These are phyloP conservation scores for Drosophila pseudoananassae DNA, from an alignment of 1,140 invertebrate species.

Conservation along the genomic window DNA sequence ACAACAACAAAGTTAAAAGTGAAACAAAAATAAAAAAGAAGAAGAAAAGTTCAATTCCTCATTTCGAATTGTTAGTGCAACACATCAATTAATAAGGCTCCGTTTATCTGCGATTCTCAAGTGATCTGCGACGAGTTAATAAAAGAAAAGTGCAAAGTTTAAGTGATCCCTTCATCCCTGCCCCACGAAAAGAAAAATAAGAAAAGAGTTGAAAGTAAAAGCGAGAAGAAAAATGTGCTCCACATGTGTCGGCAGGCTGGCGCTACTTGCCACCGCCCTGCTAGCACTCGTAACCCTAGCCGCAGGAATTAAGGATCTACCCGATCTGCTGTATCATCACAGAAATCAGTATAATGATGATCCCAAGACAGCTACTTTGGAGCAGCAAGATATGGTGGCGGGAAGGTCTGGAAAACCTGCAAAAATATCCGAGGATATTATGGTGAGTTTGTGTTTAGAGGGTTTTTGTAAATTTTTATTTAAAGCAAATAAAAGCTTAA, in stretches of 20 bases:
- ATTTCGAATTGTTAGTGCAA: slow-evolving; percentile 25
- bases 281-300: slow-evolving; percentile 1
- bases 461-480: too few species aligned
- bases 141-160: slow-evolving; percentile 30
- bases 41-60: slow-evolving; percentile 50
- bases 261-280: slow-evolving; percentile 15
- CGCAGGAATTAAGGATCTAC: slow-evolving; percentile 20
- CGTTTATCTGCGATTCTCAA: slow-evolving; percentile 11
- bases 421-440: slow-evolving; percentile 50
- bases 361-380: neutral
- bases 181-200: slow-evolving; percentile 1
- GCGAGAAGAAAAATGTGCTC: slow-evolving; percentile 57
- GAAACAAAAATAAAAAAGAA: slow-evolving; percentile 19
- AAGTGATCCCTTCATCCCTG: slow-evolving; percentile 6
- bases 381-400: slow-evolving; percentile 14
- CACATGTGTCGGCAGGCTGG: slow-evolving; percentile 46
- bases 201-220: neutral
- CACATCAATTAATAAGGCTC: slow-evolving; percentile 31
- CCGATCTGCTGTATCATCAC: slow-evolving; percentile 13
- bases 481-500: too few species aligned
- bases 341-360: slow-evolving; percentile 15
- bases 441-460: slow-evolving; percentile 20
- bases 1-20: slow-evolving; percentile 29
- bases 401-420: slow-evolving; percentile 18
- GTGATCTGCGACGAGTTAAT: slow-evolving; percentile 19